These are phyloP conservation scores for Chelonia mydas DNA, from an alignment of 2,797 vertebrate genomes.

Conservation along the genomic window DNA sequence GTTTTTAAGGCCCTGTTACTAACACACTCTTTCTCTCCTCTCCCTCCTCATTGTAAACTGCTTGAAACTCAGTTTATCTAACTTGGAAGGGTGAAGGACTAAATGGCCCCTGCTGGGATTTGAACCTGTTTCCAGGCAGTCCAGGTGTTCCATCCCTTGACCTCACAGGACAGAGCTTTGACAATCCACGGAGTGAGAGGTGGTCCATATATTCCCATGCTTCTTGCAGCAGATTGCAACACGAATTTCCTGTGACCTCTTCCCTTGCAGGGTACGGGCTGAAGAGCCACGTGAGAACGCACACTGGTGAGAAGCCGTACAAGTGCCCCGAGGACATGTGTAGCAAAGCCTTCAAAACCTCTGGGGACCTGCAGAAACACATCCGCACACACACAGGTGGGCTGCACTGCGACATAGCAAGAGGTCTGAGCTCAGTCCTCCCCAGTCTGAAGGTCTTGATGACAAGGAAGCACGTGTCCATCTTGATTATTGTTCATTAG, in stretches of 20 bases:
- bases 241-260: not conserved
- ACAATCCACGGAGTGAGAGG: not conserved
- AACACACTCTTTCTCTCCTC: not conserved
- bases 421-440: not conserved
- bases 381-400: conserved; percentile 87
- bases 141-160: not conserved
- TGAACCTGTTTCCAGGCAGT: not conserved
- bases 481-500: not conserved
- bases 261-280: conserved; percentile 81
- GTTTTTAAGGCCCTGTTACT: not conserved
- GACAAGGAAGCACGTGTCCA: not conserved
- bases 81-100: not conserved
- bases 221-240: not conserved
- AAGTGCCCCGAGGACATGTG: conserved; percentile 87
- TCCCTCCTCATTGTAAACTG: not conserved
- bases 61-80: fast-evolving
- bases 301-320: conserved; percentile 88
- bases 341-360: conserved; percentile 89
- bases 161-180: not conserved
- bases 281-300: conserved; percentile 85
- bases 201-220: not conserved
- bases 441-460: not conserved
- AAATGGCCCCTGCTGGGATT: not conserved
- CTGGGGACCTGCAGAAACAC: conserved; percentile 87
- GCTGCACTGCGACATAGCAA: not conserved